A percentile compares a stretch with the other conserved stretches of the same genome.
phyloP scores from a whole-genome alignment of 1,140 invertebrate genomes.

The Drosophila melanogaster region DNA sequence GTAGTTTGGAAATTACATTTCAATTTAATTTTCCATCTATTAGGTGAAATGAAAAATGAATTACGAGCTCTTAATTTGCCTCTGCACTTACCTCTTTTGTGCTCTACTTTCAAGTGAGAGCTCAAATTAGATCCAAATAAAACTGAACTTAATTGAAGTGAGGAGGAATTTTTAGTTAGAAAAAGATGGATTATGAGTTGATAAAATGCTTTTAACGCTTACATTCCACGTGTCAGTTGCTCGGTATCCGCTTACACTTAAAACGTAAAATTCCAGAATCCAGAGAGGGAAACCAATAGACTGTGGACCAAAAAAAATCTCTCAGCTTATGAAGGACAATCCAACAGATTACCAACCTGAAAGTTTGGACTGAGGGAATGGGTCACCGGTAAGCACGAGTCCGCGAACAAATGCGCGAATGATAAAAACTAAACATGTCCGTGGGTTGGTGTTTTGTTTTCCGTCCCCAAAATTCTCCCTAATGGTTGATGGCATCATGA shows the following conservation, averaged over 20 bases:
- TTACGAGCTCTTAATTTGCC: not conserved
- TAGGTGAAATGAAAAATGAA: no score
- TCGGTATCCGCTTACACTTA: constrained; percentile 34
- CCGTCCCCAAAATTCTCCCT: constrained; percentile 14
- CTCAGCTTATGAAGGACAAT: constrained; percentile 21
- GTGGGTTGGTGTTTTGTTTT: constrained; percentile 36
- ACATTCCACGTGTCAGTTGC: constrained; percentile 41
- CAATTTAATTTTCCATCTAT: no score
- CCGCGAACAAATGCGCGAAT: constrained; percentile 50
- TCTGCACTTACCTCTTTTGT: not conserved
- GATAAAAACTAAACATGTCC: constrained; percentile 70
- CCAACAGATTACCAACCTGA: constrained; percentile 44
- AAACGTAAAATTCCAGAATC: not conserved
- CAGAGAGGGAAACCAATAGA: not conserved
- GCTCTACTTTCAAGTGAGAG: constrained; percentile 1
- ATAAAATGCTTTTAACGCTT: constrained; percentile 36
- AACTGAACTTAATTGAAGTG: constrained; percentile 19
- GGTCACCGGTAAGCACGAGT: constrained; percentile 27
- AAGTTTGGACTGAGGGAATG: constrained; percentile 20
- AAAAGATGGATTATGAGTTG: constrained; percentile 28
- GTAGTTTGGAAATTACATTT: not conserved
- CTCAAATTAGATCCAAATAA: constrained; percentile 6
- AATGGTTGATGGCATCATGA: constrained; percentile 29
- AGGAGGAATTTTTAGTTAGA: constrained; percentile 4
- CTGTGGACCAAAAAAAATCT: constrained; percentile 11